Base-by-base conservation (phyloP, 1,140 invertebrate genomes). In the Lutraria rhynchaena region DNA sequence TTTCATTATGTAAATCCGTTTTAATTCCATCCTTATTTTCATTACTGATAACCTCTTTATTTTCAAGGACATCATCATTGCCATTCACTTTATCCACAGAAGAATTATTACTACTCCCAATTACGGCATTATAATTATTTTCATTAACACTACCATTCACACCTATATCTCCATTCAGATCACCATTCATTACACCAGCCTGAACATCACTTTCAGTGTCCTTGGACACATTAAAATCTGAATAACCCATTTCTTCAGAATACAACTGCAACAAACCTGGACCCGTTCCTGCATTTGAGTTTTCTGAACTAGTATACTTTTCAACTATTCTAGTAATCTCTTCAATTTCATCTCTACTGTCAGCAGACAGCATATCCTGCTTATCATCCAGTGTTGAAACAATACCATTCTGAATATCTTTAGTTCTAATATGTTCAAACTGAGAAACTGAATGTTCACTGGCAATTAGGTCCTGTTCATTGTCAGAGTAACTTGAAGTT, bases 271-370 rank as follows among this genome's bases (percentile, higher is more conserved):
- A 71, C 27, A 71, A 44, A 0, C 69, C 69, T 33, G 69, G 22
- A 55, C 53, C 69, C 49, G 49, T 73, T 7, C 27, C 41, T 19
- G 24, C 37, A 58, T 73, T 41, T 13, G 41, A 73, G n/a, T 73
- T 41, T n/a, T 73, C 70, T 22, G 22, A 67, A 31, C 63, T 67
- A 27, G 44, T 27, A 15, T 67, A 67, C 37, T 73, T 73, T 41
- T 73, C 70, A 31, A 57, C 37, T 35, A 73, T 57, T 73, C 33
- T 73, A 58, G 24, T 73, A 17, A 73, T 44, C 13, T 58, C 70
- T 4, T 73, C 37, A 22, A 51, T 46, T 58, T 44, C 70, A 67
- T 67, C 44, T 71, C 11, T 7, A 46, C 29, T n/a, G 7, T 57
- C 33, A 35, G 13, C 15, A 33, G 29, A 19, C 19, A 19, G 29